Evolutionary conservation across 2,113 vertebrate genomes (phyloP).

Genomic region (Dicaeum eximium): DNA sequence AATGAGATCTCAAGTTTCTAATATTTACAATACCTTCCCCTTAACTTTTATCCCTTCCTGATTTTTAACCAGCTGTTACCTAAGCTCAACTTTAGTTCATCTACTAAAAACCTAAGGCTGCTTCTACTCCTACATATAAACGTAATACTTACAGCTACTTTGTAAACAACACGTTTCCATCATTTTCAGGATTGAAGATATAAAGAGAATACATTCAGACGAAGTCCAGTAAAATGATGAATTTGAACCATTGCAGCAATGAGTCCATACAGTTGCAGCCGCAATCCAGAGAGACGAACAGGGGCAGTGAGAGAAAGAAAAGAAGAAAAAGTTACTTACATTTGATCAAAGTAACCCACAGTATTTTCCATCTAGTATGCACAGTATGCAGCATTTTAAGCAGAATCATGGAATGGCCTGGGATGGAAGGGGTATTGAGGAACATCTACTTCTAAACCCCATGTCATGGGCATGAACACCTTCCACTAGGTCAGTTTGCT

Average conservation of each 20-base stretch:
- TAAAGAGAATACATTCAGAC: conserved; percentile 6
- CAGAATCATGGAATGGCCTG: background rate
- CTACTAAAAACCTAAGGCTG: background rate
- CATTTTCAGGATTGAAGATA: conserved; percentile 63
- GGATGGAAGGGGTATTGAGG: background rate
- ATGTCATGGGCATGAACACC: background rate
- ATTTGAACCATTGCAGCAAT: conserved; percentile 35
- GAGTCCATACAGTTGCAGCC: conserved; percentile 1
- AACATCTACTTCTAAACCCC: background rate
- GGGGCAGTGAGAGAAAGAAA: background rate
- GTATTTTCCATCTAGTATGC: background rate
- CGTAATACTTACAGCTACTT: conserved; percentile 92
- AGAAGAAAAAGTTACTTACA: conserved; percentile 74
- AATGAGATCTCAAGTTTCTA: background rate
- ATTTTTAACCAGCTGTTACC: background rate
- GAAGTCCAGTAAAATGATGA: background rate
- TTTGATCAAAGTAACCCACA: conserved; percentile 53
- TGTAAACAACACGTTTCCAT: conserved; percentile 67
- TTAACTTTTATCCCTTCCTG: background rate
- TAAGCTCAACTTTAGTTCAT: background rate
- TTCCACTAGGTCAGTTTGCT: background rate
- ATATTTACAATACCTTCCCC: background rate
- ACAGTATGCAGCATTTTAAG: background rate
- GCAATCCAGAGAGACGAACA: conserved; percentile 39
- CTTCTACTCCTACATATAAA: too few species aligned